Base-by-base conservation (phyloP, 2,113 vertebrate genomes). In the Bambusicola thoracicus region DNA sequence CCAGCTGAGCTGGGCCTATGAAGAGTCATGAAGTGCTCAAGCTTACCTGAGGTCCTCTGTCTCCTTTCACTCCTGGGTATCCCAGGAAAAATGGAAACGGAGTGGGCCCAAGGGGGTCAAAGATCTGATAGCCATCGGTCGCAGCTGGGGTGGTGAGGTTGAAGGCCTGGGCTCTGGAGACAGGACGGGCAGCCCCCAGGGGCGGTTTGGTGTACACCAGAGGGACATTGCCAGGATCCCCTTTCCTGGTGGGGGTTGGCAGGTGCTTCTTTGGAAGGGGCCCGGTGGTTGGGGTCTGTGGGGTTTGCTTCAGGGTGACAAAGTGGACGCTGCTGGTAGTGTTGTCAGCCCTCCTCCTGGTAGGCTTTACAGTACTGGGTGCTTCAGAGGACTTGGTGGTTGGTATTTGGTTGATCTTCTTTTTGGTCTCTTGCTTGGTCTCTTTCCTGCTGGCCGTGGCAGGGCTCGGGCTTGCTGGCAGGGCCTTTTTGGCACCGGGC, bases 31-130 rank as follows among this genome's bases (percentile, higher is more conserved):
- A 58, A 77, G 49, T 91, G 17, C 24, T 6, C 70, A 85, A 72
- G 96, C 98, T 98, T 97, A 99, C 99, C 98, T 96, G 97, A 44
- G 97, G 96, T 96, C 99, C 99, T 66, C 97, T 98, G 92, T 99
- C 98, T 95, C 99, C 99, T 97, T 99, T 99, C 88, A 96, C 92
- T 56, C 98, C 98, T 6, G 98, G 98, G 96, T 97, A 96, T 94
- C 98, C 98, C 90, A 97, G 95, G 53, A 99, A 92, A 93, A 98
- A 96, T 1, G 98, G 98, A 96, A 98, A 98, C 0, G 97, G 97
- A 15, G 98, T 99, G 25, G 98, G 98, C 75, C 98, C 98, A 20
- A 97, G 68, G 59, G 94, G 89, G 59, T 98, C 97, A 74, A 98
- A 98, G 90, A 98, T 97, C 27, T 98, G 98, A 88, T 98, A 98